These are phyloP conservation scores for Hypanus sabinus DNA, from an alignment of 2,113 vertebrate genomes.

Conservation along the genomic window DNA sequence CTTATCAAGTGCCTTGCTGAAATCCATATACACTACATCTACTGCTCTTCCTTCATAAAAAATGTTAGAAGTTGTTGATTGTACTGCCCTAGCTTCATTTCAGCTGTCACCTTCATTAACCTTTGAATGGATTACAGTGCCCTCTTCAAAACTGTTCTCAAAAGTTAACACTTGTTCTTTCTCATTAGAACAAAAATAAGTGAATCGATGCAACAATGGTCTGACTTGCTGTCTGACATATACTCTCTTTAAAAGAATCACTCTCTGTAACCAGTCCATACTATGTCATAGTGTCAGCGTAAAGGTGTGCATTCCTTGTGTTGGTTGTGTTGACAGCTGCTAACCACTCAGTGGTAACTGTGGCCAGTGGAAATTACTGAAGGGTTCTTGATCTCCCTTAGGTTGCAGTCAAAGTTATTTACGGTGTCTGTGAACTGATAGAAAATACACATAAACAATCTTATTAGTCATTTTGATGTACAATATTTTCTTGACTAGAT, in stretches of 20 bases:
- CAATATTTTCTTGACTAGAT: too few species aligned
- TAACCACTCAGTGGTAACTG: not conserved
- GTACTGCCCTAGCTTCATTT: not conserved
- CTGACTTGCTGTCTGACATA: not conserved
- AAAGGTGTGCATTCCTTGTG: not conserved
- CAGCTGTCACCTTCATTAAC: not conserved
- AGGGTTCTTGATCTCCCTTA: not conserved
- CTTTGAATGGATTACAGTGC: not conserved
- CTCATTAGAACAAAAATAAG: not conserved
- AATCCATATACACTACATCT: too few species aligned
- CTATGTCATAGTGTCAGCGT: not conserved
- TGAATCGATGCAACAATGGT: not conserved
- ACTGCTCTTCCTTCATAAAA: too few species aligned
- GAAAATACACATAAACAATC: not conserved
- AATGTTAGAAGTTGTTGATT: not conserved
- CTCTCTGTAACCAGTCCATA: not conserved
- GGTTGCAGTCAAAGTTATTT: not conserved
- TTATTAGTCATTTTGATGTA: not conserved
- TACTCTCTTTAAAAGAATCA: not conserved
- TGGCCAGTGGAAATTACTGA: not conserved
- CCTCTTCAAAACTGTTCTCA: not conserved
- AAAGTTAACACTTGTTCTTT: not conserved
- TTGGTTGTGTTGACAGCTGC: not conserved
- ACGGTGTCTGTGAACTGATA: not conserved
- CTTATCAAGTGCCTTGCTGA: too few species aligned